Percentiles rank a stretch among this genome's conserved stretches.
Evolutionary conservation across 2,888 invertebrate genomes (phyloP).

Genomic region (Andrena fulva): DNA sequence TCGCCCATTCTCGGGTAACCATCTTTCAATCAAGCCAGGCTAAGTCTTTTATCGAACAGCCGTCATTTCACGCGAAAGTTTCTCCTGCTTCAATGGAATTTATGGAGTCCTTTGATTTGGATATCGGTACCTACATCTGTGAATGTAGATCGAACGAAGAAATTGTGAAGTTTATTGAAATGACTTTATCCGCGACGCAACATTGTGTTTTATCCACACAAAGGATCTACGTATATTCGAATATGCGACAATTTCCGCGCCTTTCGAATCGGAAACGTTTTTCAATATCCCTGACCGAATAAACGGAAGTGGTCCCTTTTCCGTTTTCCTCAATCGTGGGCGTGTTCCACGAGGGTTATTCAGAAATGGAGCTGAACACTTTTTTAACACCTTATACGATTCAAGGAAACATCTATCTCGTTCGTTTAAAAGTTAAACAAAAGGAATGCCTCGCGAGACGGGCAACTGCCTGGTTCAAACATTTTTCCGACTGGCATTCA

Average conservation of each 20-base stretch:
- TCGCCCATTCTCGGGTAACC: background rate
- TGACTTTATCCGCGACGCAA: background rate
- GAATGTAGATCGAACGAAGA: background rate
- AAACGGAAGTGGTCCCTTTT: slow-evolving; percentile 30
- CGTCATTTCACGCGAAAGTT: background rate
- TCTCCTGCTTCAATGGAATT: background rate
- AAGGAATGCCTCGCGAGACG: background rate
- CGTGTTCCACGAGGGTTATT: background rate
- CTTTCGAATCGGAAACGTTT: slow-evolving; percentile 54
- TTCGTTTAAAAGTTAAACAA: background rate
- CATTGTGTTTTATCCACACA: slow-evolving; percentile 12
- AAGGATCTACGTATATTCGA: slow-evolving; percentile 10
- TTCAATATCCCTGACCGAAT: slow-evolving; percentile 59
- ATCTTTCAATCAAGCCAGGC: background rate
- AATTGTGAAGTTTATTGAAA: background rate
- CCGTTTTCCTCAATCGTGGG: slow-evolving; percentile 7
- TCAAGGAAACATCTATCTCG: background rate
- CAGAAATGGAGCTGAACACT: slow-evolving; percentile 2
- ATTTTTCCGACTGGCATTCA: background rate
- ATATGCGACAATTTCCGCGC: slow-evolving; percentile 28
- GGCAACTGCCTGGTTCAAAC: background rate
- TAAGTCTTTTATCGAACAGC: background rate
- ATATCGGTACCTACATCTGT: too few species aligned
- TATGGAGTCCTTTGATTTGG: background rate
- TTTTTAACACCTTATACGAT: background rate